Evolutionary conservation across 53 echinoderm and acorn worm species (phyloP).

Genomic region (Echinometra lucunter): DNA sequence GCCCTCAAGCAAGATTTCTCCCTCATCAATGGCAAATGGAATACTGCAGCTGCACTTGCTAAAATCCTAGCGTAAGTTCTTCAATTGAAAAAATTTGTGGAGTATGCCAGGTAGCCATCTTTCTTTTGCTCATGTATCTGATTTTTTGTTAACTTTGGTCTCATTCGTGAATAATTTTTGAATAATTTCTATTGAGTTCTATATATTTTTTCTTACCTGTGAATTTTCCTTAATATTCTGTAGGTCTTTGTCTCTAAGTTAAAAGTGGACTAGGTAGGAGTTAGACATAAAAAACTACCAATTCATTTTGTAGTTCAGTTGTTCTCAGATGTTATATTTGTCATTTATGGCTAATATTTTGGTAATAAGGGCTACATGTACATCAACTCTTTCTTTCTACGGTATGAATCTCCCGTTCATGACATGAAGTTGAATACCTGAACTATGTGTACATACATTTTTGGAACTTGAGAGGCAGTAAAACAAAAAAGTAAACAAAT

Average conservation of each 20-base stretch:
- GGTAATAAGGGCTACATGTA: not conserved
- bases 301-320: not conserved
- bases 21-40: constrained; percentile 96
- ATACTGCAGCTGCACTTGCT: constrained; percentile 89
- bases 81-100: not conserved
- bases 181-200: too few relatives aligned
- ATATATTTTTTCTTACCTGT: not conserved
- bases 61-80: constrained; percentile 97
- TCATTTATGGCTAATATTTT: not conserved
- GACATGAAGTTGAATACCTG: not conserved
- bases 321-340: not conserved
- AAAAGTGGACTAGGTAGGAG: not conserved
- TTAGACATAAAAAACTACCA: not conserved
- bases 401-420: too few relatives aligned
- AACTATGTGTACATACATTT: too few relatives aligned
- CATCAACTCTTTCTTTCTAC: not conserved
- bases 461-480: not conserved
- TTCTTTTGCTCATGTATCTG: not conserved
- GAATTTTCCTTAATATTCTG: not conserved
- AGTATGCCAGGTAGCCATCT: not conserved
- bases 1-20: constrained; percentile 97
- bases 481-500: not conserved
- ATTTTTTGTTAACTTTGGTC: too few relatives aligned
- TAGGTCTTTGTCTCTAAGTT: not conserved
- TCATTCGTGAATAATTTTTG: too few relatives aligned